Conservation (phyloP, 2,888 invertebrate genomes). For the Ceramica pisi region DNA sequence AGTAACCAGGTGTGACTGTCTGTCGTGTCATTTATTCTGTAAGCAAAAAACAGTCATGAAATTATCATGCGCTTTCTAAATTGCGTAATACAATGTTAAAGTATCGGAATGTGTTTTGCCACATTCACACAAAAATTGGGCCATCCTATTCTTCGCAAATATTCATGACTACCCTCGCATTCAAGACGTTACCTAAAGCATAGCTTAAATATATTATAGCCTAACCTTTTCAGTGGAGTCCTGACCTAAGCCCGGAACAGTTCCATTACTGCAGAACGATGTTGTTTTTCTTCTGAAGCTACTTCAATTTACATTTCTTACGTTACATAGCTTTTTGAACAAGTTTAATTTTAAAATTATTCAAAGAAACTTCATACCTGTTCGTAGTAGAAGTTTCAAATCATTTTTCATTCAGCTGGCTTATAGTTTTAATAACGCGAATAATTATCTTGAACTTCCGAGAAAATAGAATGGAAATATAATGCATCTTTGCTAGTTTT, state of each 20-base stretch:
- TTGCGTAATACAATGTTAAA: background rate
- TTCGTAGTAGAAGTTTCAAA: constrained; percentile 58
- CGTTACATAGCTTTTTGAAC: constrained; percentile 63
- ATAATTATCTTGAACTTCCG: constrained; percentile 51
- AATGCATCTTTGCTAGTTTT: constrained; percentile 12
- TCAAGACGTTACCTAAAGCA: constrained; percentile 20
- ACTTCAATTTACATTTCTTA: constrained; percentile 69
- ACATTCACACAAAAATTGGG: background rate
- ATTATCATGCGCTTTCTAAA: background rate
- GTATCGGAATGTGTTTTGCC: background rate
- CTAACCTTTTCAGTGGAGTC: constrained; percentile 26
- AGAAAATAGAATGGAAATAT: constrained; percentile 26
- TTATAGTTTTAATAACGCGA: constrained; percentile 58
- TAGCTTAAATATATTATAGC: constrained; percentile 50
- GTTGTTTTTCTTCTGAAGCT: constrained; percentile 74
- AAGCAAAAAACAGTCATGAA: background rate
- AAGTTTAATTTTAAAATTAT: constrained; percentile 69
- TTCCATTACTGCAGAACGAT: constrained; percentile 74
- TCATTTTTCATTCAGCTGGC: constrained; percentile 56
- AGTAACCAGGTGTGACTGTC: no score
- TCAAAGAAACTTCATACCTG: constrained; percentile 60
- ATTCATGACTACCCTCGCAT: constrained; percentile 29
- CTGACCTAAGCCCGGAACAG: constrained; percentile 49
- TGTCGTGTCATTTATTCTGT: no score
- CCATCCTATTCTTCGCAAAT: constrained; percentile 20